Evolutionary conservation across 1,140 invertebrate species (phyloP), one percentile per base, ranked within the genome.

Genomic region (Sesamia nonagrioides): DNA sequence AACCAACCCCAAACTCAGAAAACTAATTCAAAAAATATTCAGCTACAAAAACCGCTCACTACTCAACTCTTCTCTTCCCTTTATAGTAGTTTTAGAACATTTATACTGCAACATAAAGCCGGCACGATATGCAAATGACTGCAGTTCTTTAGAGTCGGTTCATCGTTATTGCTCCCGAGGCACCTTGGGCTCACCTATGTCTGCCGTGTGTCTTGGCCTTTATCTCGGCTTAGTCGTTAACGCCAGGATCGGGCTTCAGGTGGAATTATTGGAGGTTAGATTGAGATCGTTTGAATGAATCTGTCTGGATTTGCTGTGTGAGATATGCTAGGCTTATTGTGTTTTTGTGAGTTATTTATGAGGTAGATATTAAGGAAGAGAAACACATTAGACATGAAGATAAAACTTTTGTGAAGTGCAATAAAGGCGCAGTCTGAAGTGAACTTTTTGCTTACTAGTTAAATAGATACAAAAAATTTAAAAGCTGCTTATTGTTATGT

Each of bases 141-240:
- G 74, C 56, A 77, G 54, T 80, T 72, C 74, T 79, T 79, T 77
- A 54, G 54, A 54, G 35, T 73, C 45, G 61, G 74, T 73, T 74
- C 78, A 73, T 54, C 77, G 77, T 63, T 79, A 79, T 79, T 79
- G 71, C 78, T 74, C 78, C 63, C 78, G 9, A 35, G 75, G 37
- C 52, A 58, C 50, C 50, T 68, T 45, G 45, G 37, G 52, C 56
- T 74, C 73, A 75, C 56, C 27, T 68, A 68, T 33, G 63, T 68
- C 63, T 61, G 73, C 56, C 58, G 52, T 75, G 58, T 63, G 56
- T 74, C 73, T 75, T 75, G 58, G 35, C 60, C 37, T 54, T 75
- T 75, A 75, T 75, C 73, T 75, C 56, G 27, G 56, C 73, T 75
- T 68, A 50, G 73, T 33, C 56, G 73, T 61, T 63, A 75, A 48